A percentile compares a stretch with the other conserved stretches of the same genome.
Conservation (phyloP, 2,113 vertebrate genomes). For the Piprites chloris region DNA sequence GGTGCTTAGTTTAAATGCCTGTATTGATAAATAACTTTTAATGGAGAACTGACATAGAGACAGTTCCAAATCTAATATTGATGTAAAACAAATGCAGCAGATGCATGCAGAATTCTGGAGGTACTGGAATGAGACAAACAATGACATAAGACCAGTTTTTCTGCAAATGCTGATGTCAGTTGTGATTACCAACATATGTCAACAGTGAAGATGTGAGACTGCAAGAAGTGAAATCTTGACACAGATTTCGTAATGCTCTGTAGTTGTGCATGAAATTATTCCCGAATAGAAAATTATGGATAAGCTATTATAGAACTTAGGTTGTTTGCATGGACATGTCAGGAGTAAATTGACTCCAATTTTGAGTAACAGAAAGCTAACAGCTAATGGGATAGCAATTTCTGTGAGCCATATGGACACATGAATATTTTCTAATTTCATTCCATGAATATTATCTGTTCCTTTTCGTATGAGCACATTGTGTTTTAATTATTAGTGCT, state of each 20-base stretch:
- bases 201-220: not conserved
- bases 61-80: constrained; percentile 15
- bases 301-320: not conserved
- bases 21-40: not conserved
- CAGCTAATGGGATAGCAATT: constrained; percentile 57
- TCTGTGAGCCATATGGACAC: constrained; percentile 54
- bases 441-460: constrained; percentile 35
- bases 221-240: not conserved
- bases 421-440: constrained; percentile 63
- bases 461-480: constrained; percentile 45
- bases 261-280: not conserved
- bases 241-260: not conserved
- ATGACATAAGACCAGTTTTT: constrained; percentile 9
- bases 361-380: constrained; percentile 42
- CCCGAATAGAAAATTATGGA: not conserved
- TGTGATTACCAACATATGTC: not conserved
- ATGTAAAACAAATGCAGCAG: constrained; percentile 37
- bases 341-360: constrained; percentile 53
- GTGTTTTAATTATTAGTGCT: constrained; percentile 59
- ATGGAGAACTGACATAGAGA: constrained; percentile 1
- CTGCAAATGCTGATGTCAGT: not conserved
- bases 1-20: not conserved
- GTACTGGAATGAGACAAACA: constrained; percentile 18
- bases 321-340: not conserved
- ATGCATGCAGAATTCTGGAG: not conserved